Evolutionary conservation across 1,140 invertebrate genomes (phyloP).

Genomic region (Maniola jurtina): DNA sequence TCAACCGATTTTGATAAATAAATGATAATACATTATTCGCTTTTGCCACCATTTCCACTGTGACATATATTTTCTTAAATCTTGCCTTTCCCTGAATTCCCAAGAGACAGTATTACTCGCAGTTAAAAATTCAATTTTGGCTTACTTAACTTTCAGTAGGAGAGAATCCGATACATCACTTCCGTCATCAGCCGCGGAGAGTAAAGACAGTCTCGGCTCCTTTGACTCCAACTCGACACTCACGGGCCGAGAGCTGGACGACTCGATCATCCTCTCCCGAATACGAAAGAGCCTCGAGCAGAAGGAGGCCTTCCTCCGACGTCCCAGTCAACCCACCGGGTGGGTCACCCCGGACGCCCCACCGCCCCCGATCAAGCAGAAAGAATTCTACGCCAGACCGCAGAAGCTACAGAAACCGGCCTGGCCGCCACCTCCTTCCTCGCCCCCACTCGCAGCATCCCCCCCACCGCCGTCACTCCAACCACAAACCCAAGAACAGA

Average conservation of each 20-base stretch:
- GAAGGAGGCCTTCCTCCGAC: constrained; percentile 91
- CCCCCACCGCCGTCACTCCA: constrained; percentile 51
- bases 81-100: background rate
- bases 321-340: constrained; percentile 84
- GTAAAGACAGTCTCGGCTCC: constrained; percentile 83
- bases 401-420: constrained; percentile 86
- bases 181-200: constrained; percentile 80
- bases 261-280: constrained; percentile 84
- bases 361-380: constrained; percentile 79
- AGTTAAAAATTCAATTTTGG: background rate
- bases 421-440: constrained; percentile 83
- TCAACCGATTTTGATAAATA: too few species aligned
- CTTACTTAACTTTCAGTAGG: constrained; percentile 51
- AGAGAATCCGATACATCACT: constrained; percentile 81
- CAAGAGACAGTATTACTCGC: too few species aligned
- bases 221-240: constrained; percentile 84
- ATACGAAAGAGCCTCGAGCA: constrained; percentile 90
- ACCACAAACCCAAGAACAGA: constrained; percentile 46
- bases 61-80: too few species aligned
- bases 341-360: constrained; percentile 75
- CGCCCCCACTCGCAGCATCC: constrained; percentile 59
- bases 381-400: constrained; percentile 87
- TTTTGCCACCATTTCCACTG: too few species aligned
- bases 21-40: too few species aligned
- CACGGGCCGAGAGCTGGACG: constrained; percentile 82